These are phyloP conservation scores for Synanthedon myopaeformis DNA, from an alignment of 2,888 invertebrate genomes.

Conservation along the genomic window DNA sequence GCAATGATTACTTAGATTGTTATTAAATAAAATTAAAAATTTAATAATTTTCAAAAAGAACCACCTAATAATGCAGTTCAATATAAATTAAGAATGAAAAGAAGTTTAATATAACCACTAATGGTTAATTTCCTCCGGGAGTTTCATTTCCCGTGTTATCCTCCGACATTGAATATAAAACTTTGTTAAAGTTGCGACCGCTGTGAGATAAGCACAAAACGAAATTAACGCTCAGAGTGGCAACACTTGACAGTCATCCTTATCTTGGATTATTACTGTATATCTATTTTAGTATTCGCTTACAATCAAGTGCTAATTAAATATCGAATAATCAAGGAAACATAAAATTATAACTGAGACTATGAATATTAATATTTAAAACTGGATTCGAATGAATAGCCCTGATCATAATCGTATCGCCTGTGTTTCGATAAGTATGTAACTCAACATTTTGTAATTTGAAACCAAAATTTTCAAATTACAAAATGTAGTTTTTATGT, in stretches of 20 bases:
- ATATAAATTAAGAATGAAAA: conserved; percentile 40
- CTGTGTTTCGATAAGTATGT: too few relatives aligned
- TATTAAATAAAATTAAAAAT: too few relatives aligned
- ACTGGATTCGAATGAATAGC: too few relatives aligned
- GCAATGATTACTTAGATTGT: too few relatives aligned
- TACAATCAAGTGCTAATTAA: not conserved
- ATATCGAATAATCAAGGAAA: not conserved
- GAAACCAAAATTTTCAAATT: too few relatives aligned
- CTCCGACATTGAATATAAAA: conserved; percentile 16
- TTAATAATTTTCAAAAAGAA: too few relatives aligned
- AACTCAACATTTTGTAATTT: too few relatives aligned
- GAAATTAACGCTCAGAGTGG: not conserved
- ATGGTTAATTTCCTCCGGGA: conserved; percentile 55
- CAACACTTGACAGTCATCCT: not conserved
- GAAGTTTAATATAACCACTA: conserved; percentile 52
- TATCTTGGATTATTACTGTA: not conserved
- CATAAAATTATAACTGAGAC: not conserved
- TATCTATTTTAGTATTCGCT: not conserved
- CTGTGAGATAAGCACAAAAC: conserved; percentile 15
- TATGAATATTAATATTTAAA: too few relatives aligned
- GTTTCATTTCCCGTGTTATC: conserved; percentile 41
- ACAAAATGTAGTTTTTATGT: too few relatives aligned
- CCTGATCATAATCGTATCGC: too few relatives aligned
- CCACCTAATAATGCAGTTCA: not conserved
- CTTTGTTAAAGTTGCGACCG: conserved; percentile 28